phyloP scores from a whole-genome alignment of 2,888 invertebrate genomes.

The Parasteatoda lunata region DNA sequence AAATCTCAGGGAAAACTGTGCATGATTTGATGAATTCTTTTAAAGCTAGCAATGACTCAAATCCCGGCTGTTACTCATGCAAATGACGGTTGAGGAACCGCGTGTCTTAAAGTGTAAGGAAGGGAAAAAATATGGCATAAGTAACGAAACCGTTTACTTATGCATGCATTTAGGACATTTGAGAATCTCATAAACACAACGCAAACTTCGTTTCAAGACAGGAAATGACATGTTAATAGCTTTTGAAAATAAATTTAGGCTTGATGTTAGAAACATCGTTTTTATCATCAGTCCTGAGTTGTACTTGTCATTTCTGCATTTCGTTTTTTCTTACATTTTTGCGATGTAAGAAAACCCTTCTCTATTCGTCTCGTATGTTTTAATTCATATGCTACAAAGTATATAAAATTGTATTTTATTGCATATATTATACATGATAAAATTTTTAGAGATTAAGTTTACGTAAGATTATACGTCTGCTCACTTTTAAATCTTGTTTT shows the following conservation, averaged over 20 bases:
- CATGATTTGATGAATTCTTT: conserved; percentile 34
- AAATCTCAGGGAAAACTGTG: neutral
- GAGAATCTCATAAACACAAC: conserved; percentile 54
- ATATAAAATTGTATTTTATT: too few relatives aligned
- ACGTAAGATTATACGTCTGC: too few relatives aligned
- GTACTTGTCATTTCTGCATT: too few relatives aligned
- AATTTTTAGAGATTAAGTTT: too few relatives aligned
- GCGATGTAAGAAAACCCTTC: too few relatives aligned
- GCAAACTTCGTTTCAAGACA: conserved; percentile 36
- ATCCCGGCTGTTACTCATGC: conserved; percentile 52
- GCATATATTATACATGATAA: too few relatives aligned
- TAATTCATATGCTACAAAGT: too few relatives aligned
- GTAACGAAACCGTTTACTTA: conserved; percentile 53
- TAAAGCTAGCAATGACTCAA: conserved; percentile 48
- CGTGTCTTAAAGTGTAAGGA: conserved; percentile 17
- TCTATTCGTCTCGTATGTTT: too few relatives aligned
- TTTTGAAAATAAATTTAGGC: conserved; percentile 56
- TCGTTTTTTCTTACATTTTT: too few relatives aligned
- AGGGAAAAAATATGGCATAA: conserved; percentile 55
- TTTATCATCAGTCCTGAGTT: conserved; percentile 20
- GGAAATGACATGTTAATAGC: conserved; percentile 56
- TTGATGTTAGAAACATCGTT: conserved; percentile 49
- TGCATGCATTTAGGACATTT: conserved; percentile 59
- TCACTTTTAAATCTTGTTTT: too few relatives aligned
- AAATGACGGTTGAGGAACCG: conserved; percentile 29